These are phyloP conservation scores for Nesogale talazaci DNA, from an alignment of 2,113 vertebrate species.

Conservation along the genomic window DNA sequence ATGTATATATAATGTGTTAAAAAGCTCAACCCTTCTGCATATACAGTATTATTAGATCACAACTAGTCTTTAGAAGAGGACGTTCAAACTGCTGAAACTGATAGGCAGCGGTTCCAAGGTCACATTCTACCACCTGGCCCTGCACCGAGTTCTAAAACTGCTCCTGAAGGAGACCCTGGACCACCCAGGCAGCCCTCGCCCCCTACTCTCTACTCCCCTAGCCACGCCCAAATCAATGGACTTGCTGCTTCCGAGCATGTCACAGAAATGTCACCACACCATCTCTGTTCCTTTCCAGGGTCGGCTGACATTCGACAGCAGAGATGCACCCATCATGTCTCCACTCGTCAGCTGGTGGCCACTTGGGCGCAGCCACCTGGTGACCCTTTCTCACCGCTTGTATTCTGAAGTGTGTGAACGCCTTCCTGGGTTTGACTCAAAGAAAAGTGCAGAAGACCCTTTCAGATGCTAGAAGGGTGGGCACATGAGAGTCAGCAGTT, in stretches of 20 bases:
- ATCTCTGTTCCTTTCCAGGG: not conserved
- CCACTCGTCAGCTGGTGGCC: not conserved
- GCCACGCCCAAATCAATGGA: not conserved
- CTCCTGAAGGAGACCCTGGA: not conserved
- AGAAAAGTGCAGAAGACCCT: not conserved
- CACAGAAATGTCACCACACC: not conserved
- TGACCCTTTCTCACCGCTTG: not conserved
- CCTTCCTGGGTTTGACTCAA: not conserved
- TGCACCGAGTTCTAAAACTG: not conserved
- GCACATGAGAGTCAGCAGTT: not conserved
- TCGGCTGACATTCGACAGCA: not conserved
- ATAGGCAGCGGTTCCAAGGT: not conserved
- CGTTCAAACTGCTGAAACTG: not conserved
- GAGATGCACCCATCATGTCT: not conserved
- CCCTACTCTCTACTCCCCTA: not conserved
- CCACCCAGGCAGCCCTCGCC: not conserved
- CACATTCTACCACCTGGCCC: not conserved
- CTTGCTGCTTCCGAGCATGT: not conserved
- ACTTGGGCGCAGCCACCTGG: not conserved
- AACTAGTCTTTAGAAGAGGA: not conserved
- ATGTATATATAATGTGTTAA: not conserved
- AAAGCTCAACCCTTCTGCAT: not conserved
- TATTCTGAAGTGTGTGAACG: not conserved
- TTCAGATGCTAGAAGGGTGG: not conserved
- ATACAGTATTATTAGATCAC: not conserved